These are phyloP conservation scores for Esox masquinongy DNA, from an alignment of 2,797 vertebrate species.

Conservation along the genomic window DNA sequence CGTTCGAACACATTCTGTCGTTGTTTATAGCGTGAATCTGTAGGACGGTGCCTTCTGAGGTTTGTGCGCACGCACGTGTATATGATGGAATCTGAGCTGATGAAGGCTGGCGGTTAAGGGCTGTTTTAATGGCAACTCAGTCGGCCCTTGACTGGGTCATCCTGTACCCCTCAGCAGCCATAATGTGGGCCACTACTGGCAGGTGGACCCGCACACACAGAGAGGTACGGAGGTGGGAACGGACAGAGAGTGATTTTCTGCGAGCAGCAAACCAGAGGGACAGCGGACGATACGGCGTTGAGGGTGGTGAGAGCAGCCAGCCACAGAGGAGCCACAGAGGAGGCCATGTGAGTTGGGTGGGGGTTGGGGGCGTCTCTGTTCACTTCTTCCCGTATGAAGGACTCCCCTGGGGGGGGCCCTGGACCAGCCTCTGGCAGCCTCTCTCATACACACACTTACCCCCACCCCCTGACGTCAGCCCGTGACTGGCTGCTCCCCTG, in stretches of 20 bases:
- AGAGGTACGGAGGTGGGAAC: not conserved
- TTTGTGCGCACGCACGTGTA: not conserved
- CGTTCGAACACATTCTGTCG: not conserved
- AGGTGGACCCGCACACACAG: not conserved
- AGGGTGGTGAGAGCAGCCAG: conserved; percentile 4
- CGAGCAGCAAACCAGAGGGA: not conserved
- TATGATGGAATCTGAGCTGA: conserved; percentile 2
- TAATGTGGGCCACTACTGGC: not conserved
- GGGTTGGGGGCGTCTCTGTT: conserved; percentile 43
- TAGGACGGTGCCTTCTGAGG: not conserved
- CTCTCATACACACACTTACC: conserved; percentile 90
- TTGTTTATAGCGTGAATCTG: not conserved
- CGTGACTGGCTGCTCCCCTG: conserved; percentile 93
- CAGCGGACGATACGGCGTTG: not conserved
- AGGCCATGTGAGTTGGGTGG: conserved; percentile 24
- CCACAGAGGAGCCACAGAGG: not conserved
- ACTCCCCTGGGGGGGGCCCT: conserved; percentile 77
- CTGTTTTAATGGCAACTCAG: conserved; percentile 30
- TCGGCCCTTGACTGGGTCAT: not conserved
- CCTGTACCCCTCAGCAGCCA: not conserved
- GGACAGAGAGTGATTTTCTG: not conserved
- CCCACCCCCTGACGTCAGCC: conserved; percentile 90
- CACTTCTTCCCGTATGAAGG: conserved; percentile 86
- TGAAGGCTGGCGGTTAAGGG: not conserved
- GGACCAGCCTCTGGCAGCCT: conserved; percentile 94